These are phyloP conservation scores for Chrysomela aeneicollis DNA, from an alignment of 2,888 invertebrate species.

Conservation along the genomic window DNA sequence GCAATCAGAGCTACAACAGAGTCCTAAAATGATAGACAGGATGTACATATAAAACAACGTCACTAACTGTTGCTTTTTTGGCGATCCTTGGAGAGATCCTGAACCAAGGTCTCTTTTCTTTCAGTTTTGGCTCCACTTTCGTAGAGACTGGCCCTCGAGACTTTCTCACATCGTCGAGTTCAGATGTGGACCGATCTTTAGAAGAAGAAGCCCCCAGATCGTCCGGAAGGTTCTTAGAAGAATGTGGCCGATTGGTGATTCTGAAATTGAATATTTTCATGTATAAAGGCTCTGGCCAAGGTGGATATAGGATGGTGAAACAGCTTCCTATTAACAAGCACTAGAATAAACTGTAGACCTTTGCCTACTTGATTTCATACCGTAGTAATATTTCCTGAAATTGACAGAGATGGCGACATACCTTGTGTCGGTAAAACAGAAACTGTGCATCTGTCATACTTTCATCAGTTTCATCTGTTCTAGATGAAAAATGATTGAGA, in stretches of 20 bases:
- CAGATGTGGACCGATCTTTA: constrained; percentile 16
- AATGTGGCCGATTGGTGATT: constrained; percentile 8
- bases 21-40: not conserved
- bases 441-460: no score
- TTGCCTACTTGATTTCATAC: no score
- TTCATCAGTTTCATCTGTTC: no score
- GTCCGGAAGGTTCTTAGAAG: constrained; percentile 23
- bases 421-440: no score
- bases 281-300: no score
- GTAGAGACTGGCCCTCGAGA: not conserved
- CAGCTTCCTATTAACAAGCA: no score
- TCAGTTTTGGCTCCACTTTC: constrained; percentile 20
- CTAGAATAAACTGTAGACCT: no score
- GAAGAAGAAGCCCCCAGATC: constrained; percentile 19
- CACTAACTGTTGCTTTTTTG: constrained; percentile 29
- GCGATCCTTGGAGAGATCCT: constrained; percentile 23
- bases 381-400: no score
- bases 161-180: constrained; percentile 25
- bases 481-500: no score
- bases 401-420: no score
- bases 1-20: not conserved
- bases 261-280: constrained; percentile 3
- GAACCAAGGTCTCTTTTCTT: constrained; percentile 33
- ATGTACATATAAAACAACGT: not conserved
- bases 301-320: no score